Conservation (phyloP, 2,888 invertebrate genomes). For the Aphidoletes aphidimyza region DNA sequence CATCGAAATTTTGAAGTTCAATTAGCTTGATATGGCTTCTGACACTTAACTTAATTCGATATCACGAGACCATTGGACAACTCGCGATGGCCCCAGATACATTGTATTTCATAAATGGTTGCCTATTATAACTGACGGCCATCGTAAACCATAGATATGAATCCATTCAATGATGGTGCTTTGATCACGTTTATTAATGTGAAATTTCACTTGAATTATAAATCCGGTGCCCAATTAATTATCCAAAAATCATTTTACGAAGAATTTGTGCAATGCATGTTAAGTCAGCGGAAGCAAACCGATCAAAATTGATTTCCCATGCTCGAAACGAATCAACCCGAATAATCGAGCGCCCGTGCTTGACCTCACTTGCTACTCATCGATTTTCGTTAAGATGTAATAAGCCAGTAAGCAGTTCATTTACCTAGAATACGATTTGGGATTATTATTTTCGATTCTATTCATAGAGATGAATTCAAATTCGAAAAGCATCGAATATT, state of each 20-base stretch:
- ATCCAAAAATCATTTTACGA: slow-evolving; percentile 15
- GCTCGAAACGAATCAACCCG: neutral
- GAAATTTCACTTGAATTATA: slow-evolving; percentile 13
- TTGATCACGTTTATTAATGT: neutral
- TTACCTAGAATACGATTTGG: too few relatives aligned
- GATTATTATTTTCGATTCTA: too few relatives aligned
- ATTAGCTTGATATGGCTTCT: slow-evolving; percentile 27
- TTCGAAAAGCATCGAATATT: too few relatives aligned
- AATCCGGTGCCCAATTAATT: slow-evolving; percentile 22
- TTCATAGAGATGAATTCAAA: too few relatives aligned
- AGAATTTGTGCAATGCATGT: neutral
- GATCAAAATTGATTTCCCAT: neutral
- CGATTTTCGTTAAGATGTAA: too few relatives aligned
- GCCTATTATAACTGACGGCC: too few relatives aligned
- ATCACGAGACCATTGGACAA: neutral
- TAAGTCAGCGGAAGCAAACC: neutral
- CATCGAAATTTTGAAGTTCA: slow-evolving; percentile 45
- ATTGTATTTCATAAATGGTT: too few relatives aligned
- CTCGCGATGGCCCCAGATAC: too few relatives aligned
- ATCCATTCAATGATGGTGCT: neutral
- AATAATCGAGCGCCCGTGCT: too few relatives aligned
- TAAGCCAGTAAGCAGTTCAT: too few relatives aligned
- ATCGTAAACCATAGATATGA: neutral
- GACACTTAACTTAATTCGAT: slow-evolving; percentile 26
- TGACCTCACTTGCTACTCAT: too few relatives aligned